phyloP scores from a whole-genome alignment of 2,797 vertebrate species.

The Staurois parvus region DNA sequence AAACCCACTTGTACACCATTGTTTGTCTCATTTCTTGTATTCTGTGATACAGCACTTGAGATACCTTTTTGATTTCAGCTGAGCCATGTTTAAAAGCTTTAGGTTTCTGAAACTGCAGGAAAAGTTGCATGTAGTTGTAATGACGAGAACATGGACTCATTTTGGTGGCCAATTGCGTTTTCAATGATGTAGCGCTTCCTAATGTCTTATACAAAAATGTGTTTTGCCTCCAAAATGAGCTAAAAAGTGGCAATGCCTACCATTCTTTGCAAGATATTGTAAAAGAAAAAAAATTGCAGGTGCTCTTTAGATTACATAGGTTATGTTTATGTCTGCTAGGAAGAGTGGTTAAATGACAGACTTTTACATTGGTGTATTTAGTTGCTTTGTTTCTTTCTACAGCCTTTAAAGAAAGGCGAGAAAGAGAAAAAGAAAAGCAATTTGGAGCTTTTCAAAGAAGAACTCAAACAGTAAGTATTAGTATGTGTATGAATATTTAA shows the following conservation, averaged over 20 bases:
- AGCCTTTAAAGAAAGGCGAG: slow-evolving; percentile 91
- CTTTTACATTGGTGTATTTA: not conserved
- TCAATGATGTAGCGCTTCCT: no score
- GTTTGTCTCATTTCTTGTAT: no score
- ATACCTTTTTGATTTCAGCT: not conserved
- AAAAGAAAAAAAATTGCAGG: no score
- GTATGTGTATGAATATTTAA: no score
- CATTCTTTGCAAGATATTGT: no score
- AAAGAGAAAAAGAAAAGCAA: slow-evolving; percentile 99
- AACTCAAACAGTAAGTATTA: slow-evolving; percentile 93
- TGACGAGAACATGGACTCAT: not conserved
- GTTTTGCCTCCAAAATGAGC: no score
- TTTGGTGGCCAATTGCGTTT: not conserved
- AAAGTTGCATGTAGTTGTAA: not conserved
- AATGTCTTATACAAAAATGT: no score
- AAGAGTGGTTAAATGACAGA: not conserved
- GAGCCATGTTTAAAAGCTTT: not conserved
- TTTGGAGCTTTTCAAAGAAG: slow-evolving; percentile 98
- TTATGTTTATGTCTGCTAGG: no score
- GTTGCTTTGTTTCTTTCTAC: slow-evolving; percentile 52
- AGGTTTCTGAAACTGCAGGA: not conserved
- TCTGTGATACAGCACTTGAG: no score
- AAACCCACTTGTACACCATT: not conserved
- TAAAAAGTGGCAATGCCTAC: no score
- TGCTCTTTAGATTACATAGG: no score